Evolutionary conservation across 2,113 vertebrate species (phyloP), one percentile per base, ranked within the genome.

Genomic region (Promerops cafer): DNA sequence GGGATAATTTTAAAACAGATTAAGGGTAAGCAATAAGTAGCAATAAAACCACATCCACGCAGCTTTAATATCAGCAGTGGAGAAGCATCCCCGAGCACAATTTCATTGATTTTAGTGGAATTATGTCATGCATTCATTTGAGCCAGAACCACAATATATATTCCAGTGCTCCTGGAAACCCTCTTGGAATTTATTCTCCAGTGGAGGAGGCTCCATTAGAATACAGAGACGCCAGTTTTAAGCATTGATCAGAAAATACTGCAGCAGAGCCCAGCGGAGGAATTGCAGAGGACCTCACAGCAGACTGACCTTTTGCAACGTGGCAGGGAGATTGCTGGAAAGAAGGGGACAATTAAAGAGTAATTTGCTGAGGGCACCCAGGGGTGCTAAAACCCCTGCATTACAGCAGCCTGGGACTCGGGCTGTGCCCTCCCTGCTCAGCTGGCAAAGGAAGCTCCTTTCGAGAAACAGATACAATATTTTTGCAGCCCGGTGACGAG

Each of bases 71-170:
- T 75, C 92, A 92, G 85, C 83, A 70, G 35, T 20, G 1, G 3
- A 70, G 85, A 70, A 74, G 52, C 92, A 45, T 92, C 76, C 31
- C 71, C 24, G 35, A 80, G 82, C 49, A 71, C 54, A 40, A 24
- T 60, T 56, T 19, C 86, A 96, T 92, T 42, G 82, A 94, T 95
- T 97, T 96, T 52, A 88, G 74, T 28, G 83, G 87, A 89, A 86
- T 91, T 93, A 78, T 95, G 82, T 90, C 83, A 92, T 52, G 76
- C 60, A 47, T 84, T 90, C 24, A 82, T 93, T 87, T 17, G 49
- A 85, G 86, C 90, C 94, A 91, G 75, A 90, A 16, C 1, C 56
- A 40, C 3, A 0, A 89, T 24, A 68, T 30, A n/a, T 71, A 80
- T 84, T 42, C 80, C 83, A 47, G 53, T 1, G 39, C 75, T 90